Evolutionary conservation across 2,113 vertebrate species (phyloP).

Genomic region (Hipposideros armiger): DNA sequence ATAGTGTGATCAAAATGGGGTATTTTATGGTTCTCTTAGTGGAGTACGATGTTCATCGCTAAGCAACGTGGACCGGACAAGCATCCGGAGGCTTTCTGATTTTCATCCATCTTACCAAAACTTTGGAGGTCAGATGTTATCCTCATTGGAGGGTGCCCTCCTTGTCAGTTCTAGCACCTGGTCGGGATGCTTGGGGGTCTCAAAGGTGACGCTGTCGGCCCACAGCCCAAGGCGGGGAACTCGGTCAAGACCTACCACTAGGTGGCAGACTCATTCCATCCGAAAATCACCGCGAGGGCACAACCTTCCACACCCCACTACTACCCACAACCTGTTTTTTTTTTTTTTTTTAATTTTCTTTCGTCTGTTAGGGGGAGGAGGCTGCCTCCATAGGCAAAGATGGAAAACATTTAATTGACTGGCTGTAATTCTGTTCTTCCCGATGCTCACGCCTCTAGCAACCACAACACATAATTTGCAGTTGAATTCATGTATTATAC

Average conservation of each 20-base stretch:
- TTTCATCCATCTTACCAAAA: neutral
- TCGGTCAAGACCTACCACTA: slow-evolving; percentile 23
- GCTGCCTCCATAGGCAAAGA: slow-evolving; percentile 78
- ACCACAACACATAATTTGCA: slow-evolving; percentile 67
- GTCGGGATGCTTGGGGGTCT: neutral
- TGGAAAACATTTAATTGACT: slow-evolving; percentile 85
- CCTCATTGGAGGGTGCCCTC: slow-evolving; percentile 67
- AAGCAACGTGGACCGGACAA: neutral
- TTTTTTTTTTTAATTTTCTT: slow-evolving; percentile 51
- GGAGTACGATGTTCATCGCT: neutral
- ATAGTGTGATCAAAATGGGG: neutral
- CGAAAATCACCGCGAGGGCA: neutral
- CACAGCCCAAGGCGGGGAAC: neutral
- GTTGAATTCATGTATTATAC: neutral
- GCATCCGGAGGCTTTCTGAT: neutral
- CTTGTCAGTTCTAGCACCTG: neutral
- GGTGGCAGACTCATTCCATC: slow-evolving; percentile 65
- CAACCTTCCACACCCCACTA: slow-evolving; percentile 72
- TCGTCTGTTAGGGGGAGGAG: slow-evolving; percentile 16
- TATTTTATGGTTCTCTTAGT: slow-evolving; percentile 5
- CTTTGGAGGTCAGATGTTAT: neutral
- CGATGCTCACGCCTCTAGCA: slow-evolving; percentile 81
- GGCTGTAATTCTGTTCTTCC: slow-evolving; percentile 80
- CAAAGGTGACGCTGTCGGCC: neutral
- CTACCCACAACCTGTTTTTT: neutral